Evolutionary conservation across 2,888 invertebrate species (phyloP).

Genomic region (Neria commutata): DNA sequence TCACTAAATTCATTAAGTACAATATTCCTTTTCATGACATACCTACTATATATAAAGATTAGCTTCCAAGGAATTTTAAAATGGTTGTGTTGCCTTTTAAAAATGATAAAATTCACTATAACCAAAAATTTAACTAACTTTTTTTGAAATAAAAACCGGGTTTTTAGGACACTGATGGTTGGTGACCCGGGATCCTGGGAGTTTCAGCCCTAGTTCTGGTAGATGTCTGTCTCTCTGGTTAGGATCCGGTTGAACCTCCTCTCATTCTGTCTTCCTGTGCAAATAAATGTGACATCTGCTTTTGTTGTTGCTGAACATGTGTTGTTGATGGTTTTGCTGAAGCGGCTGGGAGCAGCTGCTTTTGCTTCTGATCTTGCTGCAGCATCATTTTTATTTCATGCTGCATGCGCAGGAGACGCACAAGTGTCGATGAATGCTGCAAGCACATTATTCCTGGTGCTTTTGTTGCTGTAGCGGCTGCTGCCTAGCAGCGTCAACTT

Average conservation of each 20-base stretch:
- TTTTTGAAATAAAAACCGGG: no score
- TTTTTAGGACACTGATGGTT: not conserved
- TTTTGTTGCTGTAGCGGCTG: constrained; percentile 22
- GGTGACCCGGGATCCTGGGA: no score
- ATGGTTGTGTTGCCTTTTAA: no score
- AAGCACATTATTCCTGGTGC: constrained; percentile 15
- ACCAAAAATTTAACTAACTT: no score
- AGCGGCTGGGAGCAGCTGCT: constrained; percentile 25
- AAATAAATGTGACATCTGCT: constrained; percentile 18
- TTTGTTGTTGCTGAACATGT: constrained; percentile 8
- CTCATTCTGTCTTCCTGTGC: not conserved
- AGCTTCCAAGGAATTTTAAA: no score
- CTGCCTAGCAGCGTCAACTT: constrained; percentile 13
- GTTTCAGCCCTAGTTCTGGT: not conserved
- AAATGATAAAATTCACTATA: no score
- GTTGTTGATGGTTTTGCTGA: constrained; percentile 18
- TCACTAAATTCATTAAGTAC: no score
- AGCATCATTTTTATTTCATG: constrained; percentile 19
- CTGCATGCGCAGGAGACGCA: not conserved
- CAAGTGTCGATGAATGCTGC: constrained; percentile 10
- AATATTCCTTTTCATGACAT: no score
- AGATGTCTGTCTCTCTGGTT: not conserved
- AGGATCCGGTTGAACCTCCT: not conserved
- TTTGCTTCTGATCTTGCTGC: constrained; percentile 5
- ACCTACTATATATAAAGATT: no score